Conservation (phyloP, 2,888 invertebrate genomes). For the Zygaena filipendulae region DNA sequence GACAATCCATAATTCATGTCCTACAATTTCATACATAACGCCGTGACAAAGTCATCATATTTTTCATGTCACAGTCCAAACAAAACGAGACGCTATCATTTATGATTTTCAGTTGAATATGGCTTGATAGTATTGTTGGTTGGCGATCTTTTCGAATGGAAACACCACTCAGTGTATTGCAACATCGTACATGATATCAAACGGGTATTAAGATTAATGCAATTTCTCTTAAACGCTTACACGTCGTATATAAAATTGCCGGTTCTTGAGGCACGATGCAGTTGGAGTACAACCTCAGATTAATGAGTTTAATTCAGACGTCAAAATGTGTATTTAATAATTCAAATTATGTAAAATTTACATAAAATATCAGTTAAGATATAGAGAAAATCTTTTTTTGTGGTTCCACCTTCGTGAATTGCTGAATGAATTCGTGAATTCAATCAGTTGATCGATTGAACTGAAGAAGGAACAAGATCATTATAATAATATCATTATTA, state of each 20-base stretch:
- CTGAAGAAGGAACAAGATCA: too few species aligned
- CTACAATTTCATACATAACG: conserved; percentile 64
- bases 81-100: conserved; percentile 36
- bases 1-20: conserved; percentile 70
- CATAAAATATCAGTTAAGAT: too few species aligned
- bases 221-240: conserved; percentile 69
- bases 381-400: too few species aligned
- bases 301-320: conserved; percentile 46
- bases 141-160: conserved; percentile 26
- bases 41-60: conserved; percentile 30
- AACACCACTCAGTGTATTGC: conserved; percentile 53
- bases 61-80: conserved; percentile 23
- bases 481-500: too few species aligned
- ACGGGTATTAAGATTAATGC: conserved; percentile 68
- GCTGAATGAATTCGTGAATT: too few species aligned
- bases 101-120: conserved; percentile 25
- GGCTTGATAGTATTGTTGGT: conserved; percentile 20
- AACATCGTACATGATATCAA: conserved; percentile 65
- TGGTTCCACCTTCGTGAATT: too few species aligned
- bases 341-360: too few species aligned
- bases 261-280: conserved; percentile 39
- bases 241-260: conserved; percentile 68
- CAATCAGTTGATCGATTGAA: too few species aligned
- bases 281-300: conserved; percentile 36
- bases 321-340: too few species aligned